A percentile compares a stretch with the other conserved stretches of the same genome.
phyloP scores from a whole-genome alignment of 2,888 invertebrate genomes.

The Rhimphoctona megacephalus region DNA sequence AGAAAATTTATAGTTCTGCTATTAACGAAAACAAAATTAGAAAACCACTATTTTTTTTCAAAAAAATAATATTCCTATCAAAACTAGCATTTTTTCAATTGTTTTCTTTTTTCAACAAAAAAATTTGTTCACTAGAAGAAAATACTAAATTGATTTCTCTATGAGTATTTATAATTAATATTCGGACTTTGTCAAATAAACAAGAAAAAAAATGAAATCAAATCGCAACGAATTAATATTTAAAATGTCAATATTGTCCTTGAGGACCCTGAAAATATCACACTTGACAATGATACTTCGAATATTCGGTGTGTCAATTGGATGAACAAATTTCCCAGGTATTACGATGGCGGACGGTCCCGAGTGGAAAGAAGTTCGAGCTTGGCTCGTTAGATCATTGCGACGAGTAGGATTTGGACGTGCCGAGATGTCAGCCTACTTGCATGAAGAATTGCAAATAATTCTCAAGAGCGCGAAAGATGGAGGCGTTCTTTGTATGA shows the following conservation, averaged over 20 bases:
- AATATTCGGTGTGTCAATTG: background rate
- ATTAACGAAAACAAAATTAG: background rate
- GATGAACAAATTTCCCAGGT: slow-evolving; percentile 81
- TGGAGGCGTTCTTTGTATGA: slow-evolving; percentile 75
- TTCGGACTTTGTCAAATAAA: too few relatives aligned
- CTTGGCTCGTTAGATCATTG: slow-evolving; percentile 86
- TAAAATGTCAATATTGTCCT: background rate
- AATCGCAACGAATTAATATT: background rate
- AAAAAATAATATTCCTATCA: background rate
- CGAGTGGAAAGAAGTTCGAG: slow-evolving; percentile 87
- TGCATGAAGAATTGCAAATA: slow-evolving; percentile 86
- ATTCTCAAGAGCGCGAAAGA: slow-evolving; percentile 80
- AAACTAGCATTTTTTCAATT: too few relatives aligned
- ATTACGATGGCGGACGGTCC: slow-evolving; percentile 88
- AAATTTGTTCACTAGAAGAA: too few relatives aligned
- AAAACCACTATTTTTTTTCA: background rate
- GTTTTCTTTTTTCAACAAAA: too few relatives aligned
- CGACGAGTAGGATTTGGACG: slow-evolving; percentile 87
- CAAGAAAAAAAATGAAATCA: too few relatives aligned
- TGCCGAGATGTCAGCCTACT: slow-evolving; percentile 86
- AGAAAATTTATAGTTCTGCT: background rate
- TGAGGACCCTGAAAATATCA: background rate
- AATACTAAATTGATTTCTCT: too few relatives aligned
- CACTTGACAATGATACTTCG: background rate
- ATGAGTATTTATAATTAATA: too few relatives aligned